Percentiles rank a stretch among this genome's conserved stretches.
Conservation (phyloP, 2,113 vertebrate species). For the Anarhynchus alexandrinus region DNA sequence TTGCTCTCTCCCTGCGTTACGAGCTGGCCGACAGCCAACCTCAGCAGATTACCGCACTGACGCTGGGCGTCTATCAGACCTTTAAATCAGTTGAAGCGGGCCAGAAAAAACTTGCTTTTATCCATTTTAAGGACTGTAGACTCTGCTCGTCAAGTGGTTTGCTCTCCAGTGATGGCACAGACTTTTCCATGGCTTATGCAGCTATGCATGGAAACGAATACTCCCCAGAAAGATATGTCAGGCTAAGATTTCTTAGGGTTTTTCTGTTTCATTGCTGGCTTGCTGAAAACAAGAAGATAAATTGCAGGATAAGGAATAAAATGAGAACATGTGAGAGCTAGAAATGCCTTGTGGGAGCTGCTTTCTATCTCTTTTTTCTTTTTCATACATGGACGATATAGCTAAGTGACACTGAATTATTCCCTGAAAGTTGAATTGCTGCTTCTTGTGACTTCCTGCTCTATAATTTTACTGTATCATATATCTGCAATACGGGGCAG, state of each 20-base stretch:
- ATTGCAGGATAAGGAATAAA: constrained; percentile 10
- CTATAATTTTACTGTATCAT: neutral
- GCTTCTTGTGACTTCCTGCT: constrained; percentile 7
- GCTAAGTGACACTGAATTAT: constrained; percentile 14
- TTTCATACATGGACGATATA: neutral
- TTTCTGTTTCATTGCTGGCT: neutral
- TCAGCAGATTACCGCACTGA: constrained; percentile 15
- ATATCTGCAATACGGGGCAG: neutral
- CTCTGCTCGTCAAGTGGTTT: neutral
- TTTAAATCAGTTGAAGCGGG: constrained; percentile 21
- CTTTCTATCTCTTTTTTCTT: neutral
- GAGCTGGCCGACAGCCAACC: constrained; percentile 15
- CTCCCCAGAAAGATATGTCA: constrained; percentile 22
- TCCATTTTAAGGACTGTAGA: neutral
- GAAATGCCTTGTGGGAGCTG: neutral
- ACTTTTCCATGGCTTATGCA: neutral
- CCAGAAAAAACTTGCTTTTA: constrained; percentile 52
- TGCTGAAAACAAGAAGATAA: constrained; percentile 27
- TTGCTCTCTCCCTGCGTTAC: constrained; percentile 27
- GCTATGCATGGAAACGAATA: neutral
- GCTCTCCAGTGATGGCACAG: constrained; percentile 31
- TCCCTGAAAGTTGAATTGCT: neutral
- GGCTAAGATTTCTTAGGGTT: neutral
- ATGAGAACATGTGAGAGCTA: neutral
- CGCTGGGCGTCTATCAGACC: constrained; percentile 24